Evolutionary conservation across 2,113 vertebrate genomes (phyloP).

Genomic region (Onychorhynchus coronatus): DNA sequence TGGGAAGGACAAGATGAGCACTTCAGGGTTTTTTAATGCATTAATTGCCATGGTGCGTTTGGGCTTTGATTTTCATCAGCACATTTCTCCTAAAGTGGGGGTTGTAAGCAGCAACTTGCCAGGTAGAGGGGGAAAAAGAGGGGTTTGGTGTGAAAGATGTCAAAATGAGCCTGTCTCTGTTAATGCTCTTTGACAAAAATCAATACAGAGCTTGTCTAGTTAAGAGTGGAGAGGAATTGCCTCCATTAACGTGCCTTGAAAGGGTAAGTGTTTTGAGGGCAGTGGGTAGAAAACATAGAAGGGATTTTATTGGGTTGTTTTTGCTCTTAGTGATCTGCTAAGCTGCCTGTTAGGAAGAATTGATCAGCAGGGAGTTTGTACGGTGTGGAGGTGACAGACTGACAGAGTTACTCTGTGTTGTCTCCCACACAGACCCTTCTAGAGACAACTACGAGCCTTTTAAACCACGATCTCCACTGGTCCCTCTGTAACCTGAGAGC

Average conservation of each 20-base stretch:
- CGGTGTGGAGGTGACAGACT: neutral
- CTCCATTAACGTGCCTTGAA: neutral
- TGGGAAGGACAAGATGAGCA: neutral
- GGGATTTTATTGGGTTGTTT: neutral
- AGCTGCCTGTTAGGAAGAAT: neutral
- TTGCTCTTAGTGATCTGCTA: neutral
- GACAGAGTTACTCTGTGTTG: neutral
- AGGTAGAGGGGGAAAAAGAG: too few species aligned
- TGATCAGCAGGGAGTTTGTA: neutral
- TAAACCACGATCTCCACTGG: slow-evolving; percentile 98
- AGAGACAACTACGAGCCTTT: slow-evolving; percentile 91
- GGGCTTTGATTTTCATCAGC: neutral
- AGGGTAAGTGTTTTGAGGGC: neutral
- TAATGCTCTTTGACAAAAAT: neutral
- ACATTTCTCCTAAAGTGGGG: neutral
- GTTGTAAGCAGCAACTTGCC: neutral
- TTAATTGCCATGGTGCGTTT: neutral
- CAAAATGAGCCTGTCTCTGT: neutral
- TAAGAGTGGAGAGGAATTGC: neutral
- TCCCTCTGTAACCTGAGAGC: slow-evolving; percentile 91
- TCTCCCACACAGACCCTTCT: slow-evolving; percentile 82
- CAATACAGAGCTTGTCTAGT: neutral
- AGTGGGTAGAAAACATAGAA: neutral
- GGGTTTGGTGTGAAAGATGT: neutral
- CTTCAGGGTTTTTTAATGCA: rapidly evolving